These are phyloP conservation scores for Scaptomyza polygonia DNA, from an alignment of 2,888 invertebrate species.

Conservation along the genomic window DNA sequence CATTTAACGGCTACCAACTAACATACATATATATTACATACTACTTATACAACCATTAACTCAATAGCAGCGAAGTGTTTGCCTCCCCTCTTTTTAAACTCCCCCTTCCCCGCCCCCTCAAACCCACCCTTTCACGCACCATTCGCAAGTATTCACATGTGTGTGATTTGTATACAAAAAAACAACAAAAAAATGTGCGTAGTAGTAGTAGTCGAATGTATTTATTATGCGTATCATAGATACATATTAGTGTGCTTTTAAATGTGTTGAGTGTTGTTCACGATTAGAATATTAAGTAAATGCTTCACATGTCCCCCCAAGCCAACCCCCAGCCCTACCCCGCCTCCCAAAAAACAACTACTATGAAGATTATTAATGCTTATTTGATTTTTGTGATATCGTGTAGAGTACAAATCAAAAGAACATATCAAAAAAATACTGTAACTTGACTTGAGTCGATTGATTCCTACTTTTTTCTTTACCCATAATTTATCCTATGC, in stretches of 20 bases:
- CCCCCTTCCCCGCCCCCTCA: no score
- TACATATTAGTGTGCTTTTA: conserved; percentile 36
- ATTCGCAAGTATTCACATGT: conserved; percentile 50
- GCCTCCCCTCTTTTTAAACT: neutral
- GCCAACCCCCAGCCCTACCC: neutral
- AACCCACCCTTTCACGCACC: conserved; percentile 19
- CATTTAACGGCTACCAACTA: conserved; percentile 6
- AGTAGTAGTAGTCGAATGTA: conserved; percentile 42
- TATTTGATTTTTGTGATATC: conserved; percentile 3
- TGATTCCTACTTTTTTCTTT: conserved; percentile 13
- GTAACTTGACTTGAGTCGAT: conserved; percentile 16
- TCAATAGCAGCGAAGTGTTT: conserved; percentile 29
- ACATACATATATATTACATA: conserved; percentile 1
- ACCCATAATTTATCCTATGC: neutral
- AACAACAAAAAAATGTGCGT: no score
- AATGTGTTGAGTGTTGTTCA: conserved; percentile 36
- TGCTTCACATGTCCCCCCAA: neutral
- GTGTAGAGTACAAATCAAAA: conserved; percentile 1
- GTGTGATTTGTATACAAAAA: conserved; percentile 44
- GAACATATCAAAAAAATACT: neutral
- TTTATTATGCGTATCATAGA: conserved; percentile 29
- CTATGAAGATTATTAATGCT: conserved; percentile 9
- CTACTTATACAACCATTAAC: conserved; percentile 10
- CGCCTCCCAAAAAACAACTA: no score
- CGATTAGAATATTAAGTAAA: conserved; percentile 14